These are phyloP conservation scores for Promerops cafer DNA, from an alignment of 2,113 vertebrate genomes.

Conservation along the genomic window DNA sequence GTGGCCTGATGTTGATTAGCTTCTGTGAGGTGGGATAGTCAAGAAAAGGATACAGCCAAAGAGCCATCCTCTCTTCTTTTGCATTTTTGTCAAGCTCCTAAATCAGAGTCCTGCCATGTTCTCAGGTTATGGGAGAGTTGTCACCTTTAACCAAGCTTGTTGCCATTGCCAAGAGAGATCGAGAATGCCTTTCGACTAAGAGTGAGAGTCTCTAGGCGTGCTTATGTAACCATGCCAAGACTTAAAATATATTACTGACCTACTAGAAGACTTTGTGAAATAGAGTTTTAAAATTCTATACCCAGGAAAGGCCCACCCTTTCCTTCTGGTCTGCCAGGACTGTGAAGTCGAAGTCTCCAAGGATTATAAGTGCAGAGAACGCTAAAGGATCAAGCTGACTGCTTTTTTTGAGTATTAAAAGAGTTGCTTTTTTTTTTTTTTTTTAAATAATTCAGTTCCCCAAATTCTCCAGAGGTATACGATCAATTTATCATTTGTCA, in stretches of 20 bases:
- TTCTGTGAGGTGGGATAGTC: neutral
- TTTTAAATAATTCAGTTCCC: neutral
- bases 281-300: neutral
- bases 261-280: neutral
- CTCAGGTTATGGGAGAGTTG: neutral
- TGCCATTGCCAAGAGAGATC: neutral
- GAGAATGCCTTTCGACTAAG: neutral
- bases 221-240: neutral
- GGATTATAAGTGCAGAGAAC: neutral
- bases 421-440: neutral
- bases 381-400: neutral
- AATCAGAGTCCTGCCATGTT: neutral
- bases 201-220: neutral
- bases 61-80: neutral
- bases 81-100: neutral
- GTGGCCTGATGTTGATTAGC: neutral
- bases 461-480: neutral
- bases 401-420: neutral
- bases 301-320: neutral
- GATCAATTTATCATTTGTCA: slow-evolving; percentile 51
- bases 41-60: neutral
- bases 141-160: neutral
- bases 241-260: neutral
- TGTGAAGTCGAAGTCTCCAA: neutral
- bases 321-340: neutral